A percentile compares a stretch with the other conserved stretches of the same genome.
These are phyloP conservation scores for Prunella fulvescens DNA, from an alignment of 2,113 vertebrate genomes.

Conservation along the genomic window DNA sequence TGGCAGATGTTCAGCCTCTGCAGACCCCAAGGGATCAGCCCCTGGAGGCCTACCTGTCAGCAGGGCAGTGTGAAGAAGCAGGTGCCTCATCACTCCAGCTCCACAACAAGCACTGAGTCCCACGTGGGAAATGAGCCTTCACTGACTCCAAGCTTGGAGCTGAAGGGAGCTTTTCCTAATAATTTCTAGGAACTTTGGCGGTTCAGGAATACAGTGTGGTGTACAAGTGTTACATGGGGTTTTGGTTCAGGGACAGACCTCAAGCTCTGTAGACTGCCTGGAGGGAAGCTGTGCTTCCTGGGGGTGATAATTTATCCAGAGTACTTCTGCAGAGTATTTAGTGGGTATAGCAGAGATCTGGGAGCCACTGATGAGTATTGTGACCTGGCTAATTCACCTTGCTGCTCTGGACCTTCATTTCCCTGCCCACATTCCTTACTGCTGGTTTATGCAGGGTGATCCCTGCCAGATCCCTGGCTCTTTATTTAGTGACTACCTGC, in stretches of 20 bases:
- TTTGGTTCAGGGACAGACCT: background rate
- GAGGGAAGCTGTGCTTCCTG: background rate
- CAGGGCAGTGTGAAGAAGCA: rapidly evolving
- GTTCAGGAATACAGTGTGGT: rapidly evolving
- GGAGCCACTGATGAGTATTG: background rate
- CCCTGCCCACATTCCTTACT: background rate
- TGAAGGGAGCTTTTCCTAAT: background rate
- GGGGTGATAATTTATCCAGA: background rate
- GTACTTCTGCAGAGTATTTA: background rate
- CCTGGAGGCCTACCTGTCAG: background rate
- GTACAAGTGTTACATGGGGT: rapidly evolving
- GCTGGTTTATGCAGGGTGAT: background rate
- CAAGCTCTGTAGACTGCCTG: background rate
- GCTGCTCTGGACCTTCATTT: background rate
- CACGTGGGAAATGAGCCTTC: background rate
- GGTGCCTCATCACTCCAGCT: background rate
- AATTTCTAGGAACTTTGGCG: background rate
- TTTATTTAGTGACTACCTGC: background rate
- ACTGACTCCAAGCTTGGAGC: rapidly evolving
- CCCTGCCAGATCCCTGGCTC: background rate
- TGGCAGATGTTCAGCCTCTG: background rate
- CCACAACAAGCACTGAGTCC: rapidly evolving
- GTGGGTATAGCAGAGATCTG: too few species aligned
- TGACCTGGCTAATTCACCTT: background rate
- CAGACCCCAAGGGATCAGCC: background rate